Conservation (phyloP, 2,797 vertebrate species). For the Ammospiza maritima region DNA sequence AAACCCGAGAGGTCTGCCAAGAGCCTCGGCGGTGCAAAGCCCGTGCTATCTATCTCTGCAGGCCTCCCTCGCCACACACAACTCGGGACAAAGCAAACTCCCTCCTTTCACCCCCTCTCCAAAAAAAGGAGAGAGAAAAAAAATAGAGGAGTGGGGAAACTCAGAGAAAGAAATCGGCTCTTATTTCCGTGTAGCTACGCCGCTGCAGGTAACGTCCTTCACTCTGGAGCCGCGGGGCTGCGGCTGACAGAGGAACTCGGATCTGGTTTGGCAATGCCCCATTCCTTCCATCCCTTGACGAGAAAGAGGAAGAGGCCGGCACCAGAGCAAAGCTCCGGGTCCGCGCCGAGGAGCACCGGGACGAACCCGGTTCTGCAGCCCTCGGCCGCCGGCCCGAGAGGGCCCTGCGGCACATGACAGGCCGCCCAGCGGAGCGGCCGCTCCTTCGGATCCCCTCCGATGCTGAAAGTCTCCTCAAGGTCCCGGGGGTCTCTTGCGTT, state of each 20-base stretch:
- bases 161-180: constrained; percentile 78
- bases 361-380: neutral
- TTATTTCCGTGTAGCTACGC: constrained; percentile 89
- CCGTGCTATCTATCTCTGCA: constrained; percentile 3
- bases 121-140: neutral
- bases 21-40: neutral
- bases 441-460: neutral
- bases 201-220: constrained; percentile 86
- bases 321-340: neutral
- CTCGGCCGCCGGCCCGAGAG: neutral
- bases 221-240: constrained; percentile 67
- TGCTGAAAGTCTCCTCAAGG: neutral
- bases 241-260: constrained; percentile 83
- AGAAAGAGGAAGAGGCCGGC: neutral
- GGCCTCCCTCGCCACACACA: constrained; percentile 49
- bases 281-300: neutral
- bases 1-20: constrained; percentile 20
- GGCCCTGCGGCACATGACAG: neutral
- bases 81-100: neutral
- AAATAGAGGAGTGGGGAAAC: neutral
- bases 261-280: constrained; percentile 68
- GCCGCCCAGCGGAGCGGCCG: neutral
- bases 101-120: too few relatives aligned
- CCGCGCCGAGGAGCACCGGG: neutral
- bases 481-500: neutral